Percentiles rank a stretch among this genome's conserved stretches.
Evolutionary conservation across 2,113 vertebrate genomes (phyloP).

Genomic region (Odontophorus gujanensis): DNA sequence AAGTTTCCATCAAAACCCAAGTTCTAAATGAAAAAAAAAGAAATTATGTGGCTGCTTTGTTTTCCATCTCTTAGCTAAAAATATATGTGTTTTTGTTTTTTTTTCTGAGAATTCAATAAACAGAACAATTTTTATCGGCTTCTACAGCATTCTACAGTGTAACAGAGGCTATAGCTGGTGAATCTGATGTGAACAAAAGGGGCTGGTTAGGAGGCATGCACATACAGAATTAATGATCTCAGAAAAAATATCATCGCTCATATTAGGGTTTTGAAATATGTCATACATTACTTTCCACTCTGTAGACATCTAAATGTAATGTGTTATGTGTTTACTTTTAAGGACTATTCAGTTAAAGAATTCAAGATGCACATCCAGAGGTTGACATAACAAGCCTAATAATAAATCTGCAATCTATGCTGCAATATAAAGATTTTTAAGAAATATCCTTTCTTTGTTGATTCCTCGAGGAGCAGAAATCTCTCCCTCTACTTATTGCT

Average conservation of each 20-base stretch:
- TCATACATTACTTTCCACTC: conserved; percentile 34
- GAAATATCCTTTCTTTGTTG: neutral
- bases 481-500: neutral
- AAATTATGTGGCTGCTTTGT: conserved; percentile 1
- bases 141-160: neutral
- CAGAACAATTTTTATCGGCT: conserved; percentile 16
- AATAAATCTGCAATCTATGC: neutral
- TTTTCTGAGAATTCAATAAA: conserved; percentile 43
- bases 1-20: conserved; percentile 16
- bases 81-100: neutral
- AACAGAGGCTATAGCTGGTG: conserved; percentile 37
- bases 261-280: conserved; percentile 41
- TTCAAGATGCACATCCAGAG: neutral
- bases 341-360: neutral
- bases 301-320: conserved; percentile 2
- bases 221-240: conserved; percentile 54
- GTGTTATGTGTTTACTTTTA: neutral
- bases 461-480: neutral
- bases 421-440: neutral
- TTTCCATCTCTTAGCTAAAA: conserved; percentile 31
- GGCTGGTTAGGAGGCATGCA: conserved; percentile 45
- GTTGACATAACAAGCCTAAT: neutral
- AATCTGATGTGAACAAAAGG: conserved; percentile 60
- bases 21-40: conserved; percentile 31
- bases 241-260: conserved; percentile 30